phyloP scores from a whole-genome alignment of 2,113 vertebrate species.

The Python bivittatus region DNA sequence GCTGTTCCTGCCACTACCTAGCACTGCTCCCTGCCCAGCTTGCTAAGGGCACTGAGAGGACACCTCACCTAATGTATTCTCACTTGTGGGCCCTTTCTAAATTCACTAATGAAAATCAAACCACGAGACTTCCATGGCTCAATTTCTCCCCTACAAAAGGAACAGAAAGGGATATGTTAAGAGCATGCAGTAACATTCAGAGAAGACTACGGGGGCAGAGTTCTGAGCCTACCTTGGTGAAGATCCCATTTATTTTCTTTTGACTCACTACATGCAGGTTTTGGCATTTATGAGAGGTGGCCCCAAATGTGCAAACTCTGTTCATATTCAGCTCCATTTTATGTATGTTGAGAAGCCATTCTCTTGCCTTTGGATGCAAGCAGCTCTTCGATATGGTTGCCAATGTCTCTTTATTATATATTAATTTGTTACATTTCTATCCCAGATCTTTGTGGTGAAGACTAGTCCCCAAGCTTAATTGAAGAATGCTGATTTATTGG shows the following conservation, averaged over 20 bases:
- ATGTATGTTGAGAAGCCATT: neutral
- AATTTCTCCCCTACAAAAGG: neutral
- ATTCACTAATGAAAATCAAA: neutral
- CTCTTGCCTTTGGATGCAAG: neutral
- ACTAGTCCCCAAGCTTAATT: neutral
- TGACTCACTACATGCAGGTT: fast-evolving
- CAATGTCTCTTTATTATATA: neutral
- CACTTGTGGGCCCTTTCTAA: neutral
- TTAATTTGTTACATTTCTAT: neutral
- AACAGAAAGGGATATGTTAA: neutral
- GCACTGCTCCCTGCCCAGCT: neutral
- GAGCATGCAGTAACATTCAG: neutral
- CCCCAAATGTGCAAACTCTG: fast-evolving
- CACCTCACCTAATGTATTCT: neutral
- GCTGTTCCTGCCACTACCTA: neutral
- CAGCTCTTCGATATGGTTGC: neutral
- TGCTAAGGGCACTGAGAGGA: neutral
- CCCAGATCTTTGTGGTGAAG: neutral
- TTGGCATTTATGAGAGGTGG: fast-evolving
- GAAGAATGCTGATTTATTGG: neutral
- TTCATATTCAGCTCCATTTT: neutral
- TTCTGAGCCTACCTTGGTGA: neutral
- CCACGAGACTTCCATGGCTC: neutral
- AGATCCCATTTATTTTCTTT: fast-evolving
- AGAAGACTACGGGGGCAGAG: neutral